Evolutionary conservation across 2,797 vertebrate species (phyloP).

Genomic region (Bovichtus variegatus): DNA sequence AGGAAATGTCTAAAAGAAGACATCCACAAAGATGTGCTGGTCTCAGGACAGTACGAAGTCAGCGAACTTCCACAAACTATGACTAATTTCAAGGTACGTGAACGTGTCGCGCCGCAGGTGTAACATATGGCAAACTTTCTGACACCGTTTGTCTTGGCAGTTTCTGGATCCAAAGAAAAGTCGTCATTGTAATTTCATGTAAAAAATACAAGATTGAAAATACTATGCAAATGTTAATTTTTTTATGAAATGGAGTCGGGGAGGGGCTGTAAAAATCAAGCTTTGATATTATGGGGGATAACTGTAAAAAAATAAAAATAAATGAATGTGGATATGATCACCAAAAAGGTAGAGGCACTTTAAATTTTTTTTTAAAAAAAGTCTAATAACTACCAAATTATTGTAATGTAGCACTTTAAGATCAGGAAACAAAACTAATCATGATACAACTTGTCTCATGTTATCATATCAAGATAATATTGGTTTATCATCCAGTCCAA

Average conservation of each 20-base stretch:
- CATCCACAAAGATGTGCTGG: conserved; percentile 73
- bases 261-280: neutral
- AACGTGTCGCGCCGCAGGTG: conserved; percentile 18
- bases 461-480: neutral
- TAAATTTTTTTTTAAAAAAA: neutral
- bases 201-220: neutral
- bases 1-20: conserved; percentile 64
- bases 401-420: neutral
- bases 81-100: conserved; percentile 82
- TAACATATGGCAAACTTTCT: neutral
- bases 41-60: conserved; percentile 86
- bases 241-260: neutral
- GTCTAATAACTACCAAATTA: neutral
- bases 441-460: neutral
- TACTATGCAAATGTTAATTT: no score
- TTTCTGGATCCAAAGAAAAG: neutral
- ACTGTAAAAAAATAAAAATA: neutral
- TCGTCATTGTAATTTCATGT: neutral
- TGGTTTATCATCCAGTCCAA: neutral
- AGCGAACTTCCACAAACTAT: conserved; percentile 78
- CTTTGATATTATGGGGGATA: neutral
- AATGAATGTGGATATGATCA: neutral
- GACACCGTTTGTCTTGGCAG: neutral
- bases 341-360: neutral
- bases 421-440: neutral